Evolutionary conservation across 2,888 invertebrate species (phyloP).

Genomic region (Pseudococcus longispinus): DNA sequence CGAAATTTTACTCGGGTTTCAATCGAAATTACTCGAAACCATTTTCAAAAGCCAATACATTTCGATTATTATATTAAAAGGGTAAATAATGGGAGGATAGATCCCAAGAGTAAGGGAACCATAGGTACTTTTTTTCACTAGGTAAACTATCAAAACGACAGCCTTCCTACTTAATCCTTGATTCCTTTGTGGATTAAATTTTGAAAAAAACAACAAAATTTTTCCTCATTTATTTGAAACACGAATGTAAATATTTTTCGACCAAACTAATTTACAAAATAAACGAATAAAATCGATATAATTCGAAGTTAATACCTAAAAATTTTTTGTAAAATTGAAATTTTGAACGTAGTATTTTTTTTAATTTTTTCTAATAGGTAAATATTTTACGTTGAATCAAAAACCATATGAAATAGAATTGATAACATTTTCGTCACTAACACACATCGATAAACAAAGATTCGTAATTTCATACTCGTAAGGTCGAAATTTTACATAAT

Average conservation of each 20-base stretch:
- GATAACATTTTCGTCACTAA: no score
- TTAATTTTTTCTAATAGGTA: no score
- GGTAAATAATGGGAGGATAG: neutral
- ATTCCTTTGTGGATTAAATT: neutral
- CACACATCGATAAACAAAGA: no score
- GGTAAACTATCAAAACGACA: neutral
- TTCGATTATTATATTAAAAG: neutral
- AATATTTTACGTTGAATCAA: no score
- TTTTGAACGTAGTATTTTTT: neutral
- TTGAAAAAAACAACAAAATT: neutral
- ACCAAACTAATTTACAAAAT: neutral
- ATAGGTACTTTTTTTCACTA: neutral
- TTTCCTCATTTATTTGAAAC: neutral
- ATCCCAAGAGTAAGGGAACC: neutral
- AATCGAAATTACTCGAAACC: neutral
- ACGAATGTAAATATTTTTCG: neutral
- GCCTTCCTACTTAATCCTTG: neutral
- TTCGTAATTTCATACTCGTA: neutral
- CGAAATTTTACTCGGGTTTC: neutral
- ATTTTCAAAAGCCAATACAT: neutral
- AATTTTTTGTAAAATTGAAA: neutral
- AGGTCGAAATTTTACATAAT: neutral
- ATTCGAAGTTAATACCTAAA: neutral
- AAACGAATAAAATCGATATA: neutral
- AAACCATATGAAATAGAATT: no score